Evolutionary conservation across 2,113 vertebrate species (phyloP).

Genomic region (Apodemus sylvaticus): DNA sequence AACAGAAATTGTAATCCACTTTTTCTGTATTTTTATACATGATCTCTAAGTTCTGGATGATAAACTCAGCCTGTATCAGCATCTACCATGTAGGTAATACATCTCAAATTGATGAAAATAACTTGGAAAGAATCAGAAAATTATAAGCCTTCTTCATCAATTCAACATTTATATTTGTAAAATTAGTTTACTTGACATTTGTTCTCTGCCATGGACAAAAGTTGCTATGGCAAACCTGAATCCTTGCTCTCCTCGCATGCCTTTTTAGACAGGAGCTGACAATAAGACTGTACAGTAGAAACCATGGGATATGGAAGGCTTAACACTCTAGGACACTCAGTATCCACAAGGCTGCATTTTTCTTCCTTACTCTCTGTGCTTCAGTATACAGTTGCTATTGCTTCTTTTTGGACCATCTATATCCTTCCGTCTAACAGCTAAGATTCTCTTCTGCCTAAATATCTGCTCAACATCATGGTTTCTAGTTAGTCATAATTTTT

Average conservation of each 20-base stretch:
- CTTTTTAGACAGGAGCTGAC: background rate
- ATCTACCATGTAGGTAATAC: background rate
- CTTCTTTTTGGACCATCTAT: background rate
- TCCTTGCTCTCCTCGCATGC: background rate
- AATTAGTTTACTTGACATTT: background rate
- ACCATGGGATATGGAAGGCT: background rate
- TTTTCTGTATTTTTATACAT: conserved; percentile 8
- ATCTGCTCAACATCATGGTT: background rate
- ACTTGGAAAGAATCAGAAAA: background rate
- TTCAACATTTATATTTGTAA: background rate
- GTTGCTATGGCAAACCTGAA: background rate
- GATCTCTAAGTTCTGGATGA: background rate
- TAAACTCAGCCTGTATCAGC: background rate
- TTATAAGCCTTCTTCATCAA: background rate
- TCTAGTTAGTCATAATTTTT: background rate
- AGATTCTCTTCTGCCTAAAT: background rate
- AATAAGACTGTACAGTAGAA: background rate
- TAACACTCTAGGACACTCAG: too few species aligned
- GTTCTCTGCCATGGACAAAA: background rate
- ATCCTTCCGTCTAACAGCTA: background rate
- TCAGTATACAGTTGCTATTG: fast-evolving
- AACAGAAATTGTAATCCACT: background rate
- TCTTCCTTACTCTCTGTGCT: too few species aligned
- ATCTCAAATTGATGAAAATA: background rate
- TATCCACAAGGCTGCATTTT: background rate